Percentiles rank a stretch among this genome's conserved stretches.
phyloP scores from a whole-genome alignment of 2,888 invertebrate species.

The Drosophila meridionalis region DNA sequence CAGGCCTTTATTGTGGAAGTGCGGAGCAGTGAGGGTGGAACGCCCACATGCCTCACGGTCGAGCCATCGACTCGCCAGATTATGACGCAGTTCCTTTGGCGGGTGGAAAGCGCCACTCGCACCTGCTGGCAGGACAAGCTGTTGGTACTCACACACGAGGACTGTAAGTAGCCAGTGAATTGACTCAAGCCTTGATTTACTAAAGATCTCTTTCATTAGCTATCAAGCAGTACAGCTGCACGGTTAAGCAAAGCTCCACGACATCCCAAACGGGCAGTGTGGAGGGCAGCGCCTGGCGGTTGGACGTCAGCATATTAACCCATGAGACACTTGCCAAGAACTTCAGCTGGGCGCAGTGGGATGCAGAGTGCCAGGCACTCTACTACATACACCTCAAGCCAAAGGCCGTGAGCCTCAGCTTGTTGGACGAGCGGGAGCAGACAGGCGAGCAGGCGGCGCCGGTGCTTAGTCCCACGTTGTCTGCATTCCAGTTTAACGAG shows the following conservation, averaged over 20 bases:
- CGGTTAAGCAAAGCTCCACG: conserved; percentile 81
- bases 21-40: conserved; percentile 48
- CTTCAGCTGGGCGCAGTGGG: conserved; percentile 96
- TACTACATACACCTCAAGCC: conserved; percentile 93
- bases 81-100: conserved; percentile 90
- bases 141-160: conserved; percentile 91
- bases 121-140: conserved; percentile 87
- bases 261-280: conserved; percentile 48
- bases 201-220: conserved; percentile 32
- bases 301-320: conserved; percentile 86
- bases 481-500: conserved; percentile 94
- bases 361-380: conserved; percentile 89
- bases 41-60: conserved; percentile 78
- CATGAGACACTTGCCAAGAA: conserved; percentile 88
- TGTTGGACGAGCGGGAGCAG: conserved; percentile 88
- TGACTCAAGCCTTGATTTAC: background rate
- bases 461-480: conserved; percentile 90
- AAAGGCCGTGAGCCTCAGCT: conserved; percentile 88
- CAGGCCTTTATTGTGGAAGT: conserved; percentile 88
- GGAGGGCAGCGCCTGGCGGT: conserved; percentile 85
- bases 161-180: conserved; percentile 86
- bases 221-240: conserved; percentile 80
- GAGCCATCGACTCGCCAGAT: conserved; percentile 89
- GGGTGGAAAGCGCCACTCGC: conserved; percentile 73
- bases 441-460: conserved; percentile 84